Conservation (phyloP, 92 coral and sea anemone genomes). For the Porites lobata region DNA sequence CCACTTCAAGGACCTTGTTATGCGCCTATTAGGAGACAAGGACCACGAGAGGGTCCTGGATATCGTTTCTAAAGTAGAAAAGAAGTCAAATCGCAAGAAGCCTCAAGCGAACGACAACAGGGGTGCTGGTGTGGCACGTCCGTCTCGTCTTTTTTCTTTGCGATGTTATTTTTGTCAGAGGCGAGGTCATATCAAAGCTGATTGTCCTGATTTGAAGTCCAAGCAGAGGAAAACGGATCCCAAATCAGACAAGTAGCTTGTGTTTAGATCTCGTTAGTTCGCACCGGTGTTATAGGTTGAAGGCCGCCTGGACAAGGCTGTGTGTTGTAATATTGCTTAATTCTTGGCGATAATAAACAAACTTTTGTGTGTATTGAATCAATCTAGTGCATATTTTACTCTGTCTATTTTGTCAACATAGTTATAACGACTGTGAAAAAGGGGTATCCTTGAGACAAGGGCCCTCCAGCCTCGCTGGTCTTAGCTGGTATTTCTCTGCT, state of each 20-base stretch:
- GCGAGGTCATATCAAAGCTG: slow-evolving; percentile 13
- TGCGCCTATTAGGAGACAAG: not conserved
- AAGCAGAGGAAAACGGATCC: slow-evolving; percentile 4
- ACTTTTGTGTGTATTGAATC: slow-evolving; percentile 6
- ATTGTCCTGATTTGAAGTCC: slow-evolving; percentile 6
- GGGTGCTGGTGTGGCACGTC: slow-evolving; percentile 19
- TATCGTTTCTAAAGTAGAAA: not conserved
- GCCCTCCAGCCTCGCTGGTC: too few relatives aligned
- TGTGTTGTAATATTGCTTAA: not conserved
- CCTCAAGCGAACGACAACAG: not conserved
- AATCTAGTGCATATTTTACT: slow-evolving; percentile 9
- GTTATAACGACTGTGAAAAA: too few relatives aligned
- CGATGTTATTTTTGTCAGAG: slow-evolving; percentile 9
- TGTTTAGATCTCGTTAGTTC: not conserved
- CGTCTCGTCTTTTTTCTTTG: not conserved
- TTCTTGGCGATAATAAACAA: not conserved
- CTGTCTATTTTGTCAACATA: not conserved
- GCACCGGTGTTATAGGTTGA: not conserved
- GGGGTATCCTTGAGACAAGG: too few relatives aligned
- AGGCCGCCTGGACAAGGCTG: not conserved
- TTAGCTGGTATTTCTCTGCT: too few relatives aligned
- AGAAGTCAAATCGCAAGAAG: not conserved
- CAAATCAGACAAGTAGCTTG: slow-evolving; percentile 1
- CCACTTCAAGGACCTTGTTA: not conserved
- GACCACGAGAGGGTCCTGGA: not conserved